phyloP scores from a whole-genome alignment of 1,140 invertebrate species.

The Drosophila rhopaloa region DNA sequence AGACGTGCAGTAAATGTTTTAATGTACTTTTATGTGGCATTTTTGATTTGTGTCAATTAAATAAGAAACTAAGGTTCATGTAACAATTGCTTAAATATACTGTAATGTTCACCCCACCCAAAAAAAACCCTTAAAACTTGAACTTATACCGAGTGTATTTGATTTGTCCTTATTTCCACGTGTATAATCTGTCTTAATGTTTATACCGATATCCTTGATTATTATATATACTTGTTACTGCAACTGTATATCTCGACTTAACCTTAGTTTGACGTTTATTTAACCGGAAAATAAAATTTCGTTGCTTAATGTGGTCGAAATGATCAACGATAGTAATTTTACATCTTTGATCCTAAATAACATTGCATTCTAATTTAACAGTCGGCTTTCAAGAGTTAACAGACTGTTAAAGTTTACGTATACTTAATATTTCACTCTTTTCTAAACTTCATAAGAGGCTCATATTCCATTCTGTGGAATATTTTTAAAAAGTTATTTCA shows the following conservation, averaged over 20 bases:
- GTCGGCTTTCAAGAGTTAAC: not conserved
- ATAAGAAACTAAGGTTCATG: slow-evolving; percentile 49
- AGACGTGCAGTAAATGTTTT: slow-evolving; percentile 80
- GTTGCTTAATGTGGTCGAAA: not conserved
- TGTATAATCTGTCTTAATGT: slow-evolving; percentile 34
- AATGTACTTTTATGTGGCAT: slow-evolving; percentile 70
- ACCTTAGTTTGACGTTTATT: slow-evolving; percentile 6
- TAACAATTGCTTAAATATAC: slow-evolving; percentile 50
- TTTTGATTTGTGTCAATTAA: slow-evolving; percentile 62
- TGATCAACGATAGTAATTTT: not conserved
- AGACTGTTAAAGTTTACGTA: not conserved
- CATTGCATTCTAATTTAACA: not conserved
- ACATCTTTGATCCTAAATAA: too few relatives aligned
- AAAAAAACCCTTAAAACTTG: slow-evolving; percentile 16
- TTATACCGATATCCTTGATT: slow-evolving; percentile 38
- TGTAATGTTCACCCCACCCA: slow-evolving; percentile 35
- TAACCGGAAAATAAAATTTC: not conserved
- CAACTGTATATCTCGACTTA: slow-evolving; percentile 27
- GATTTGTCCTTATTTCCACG: slow-evolving; percentile 26
- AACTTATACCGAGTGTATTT: slow-evolving; percentile 31
- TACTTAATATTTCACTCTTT: too few relatives aligned
- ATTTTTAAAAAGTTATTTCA: too few relatives aligned
- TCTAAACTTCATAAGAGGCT: too few relatives aligned
- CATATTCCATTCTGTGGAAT: not conserved
- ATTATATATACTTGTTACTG: slow-evolving; percentile 18